Conservation (phyloP, 2,113 vertebrate genomes). For the Symphodus melops region DNA sequence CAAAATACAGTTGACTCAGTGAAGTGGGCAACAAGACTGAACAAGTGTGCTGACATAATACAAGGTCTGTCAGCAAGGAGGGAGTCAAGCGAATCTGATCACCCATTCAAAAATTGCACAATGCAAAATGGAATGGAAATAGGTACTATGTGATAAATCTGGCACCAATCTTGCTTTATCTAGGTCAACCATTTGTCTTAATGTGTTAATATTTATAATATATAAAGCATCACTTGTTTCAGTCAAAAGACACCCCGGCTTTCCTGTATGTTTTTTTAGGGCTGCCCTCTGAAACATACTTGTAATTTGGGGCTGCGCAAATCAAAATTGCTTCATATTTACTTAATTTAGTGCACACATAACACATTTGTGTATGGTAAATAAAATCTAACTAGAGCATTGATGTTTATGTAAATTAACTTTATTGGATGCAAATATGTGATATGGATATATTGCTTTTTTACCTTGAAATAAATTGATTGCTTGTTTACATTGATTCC, state of each 20-base stretch:
- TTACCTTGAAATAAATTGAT: not conserved
- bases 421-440: not conserved
- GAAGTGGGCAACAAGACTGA: not conserved
- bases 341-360: too few relatives aligned
- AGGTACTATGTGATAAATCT: not conserved
- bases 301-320: too few relatives aligned
- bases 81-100: not conserved
- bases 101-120: slow-evolving; percentile 11
- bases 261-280: not conserved
- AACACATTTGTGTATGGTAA: too few relatives aligned
- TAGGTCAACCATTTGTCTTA: not conserved
- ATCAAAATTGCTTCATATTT: too few relatives aligned
- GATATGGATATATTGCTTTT: too few relatives aligned
- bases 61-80: not conserved
- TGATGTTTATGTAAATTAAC: not conserved
- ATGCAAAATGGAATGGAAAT: not conserved
- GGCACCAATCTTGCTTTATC: not conserved
- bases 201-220: too few relatives aligned
- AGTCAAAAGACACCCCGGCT: not conserved
- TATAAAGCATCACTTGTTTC: too few relatives aligned
- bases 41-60: not conserved
- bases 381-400: too few relatives aligned
- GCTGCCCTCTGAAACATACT: not conserved
- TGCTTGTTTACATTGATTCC: not conserved
- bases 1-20: not conserved